Conservation (phyloP, 2,888 invertebrate genomes). For the Hydraecia micacea region DNA sequence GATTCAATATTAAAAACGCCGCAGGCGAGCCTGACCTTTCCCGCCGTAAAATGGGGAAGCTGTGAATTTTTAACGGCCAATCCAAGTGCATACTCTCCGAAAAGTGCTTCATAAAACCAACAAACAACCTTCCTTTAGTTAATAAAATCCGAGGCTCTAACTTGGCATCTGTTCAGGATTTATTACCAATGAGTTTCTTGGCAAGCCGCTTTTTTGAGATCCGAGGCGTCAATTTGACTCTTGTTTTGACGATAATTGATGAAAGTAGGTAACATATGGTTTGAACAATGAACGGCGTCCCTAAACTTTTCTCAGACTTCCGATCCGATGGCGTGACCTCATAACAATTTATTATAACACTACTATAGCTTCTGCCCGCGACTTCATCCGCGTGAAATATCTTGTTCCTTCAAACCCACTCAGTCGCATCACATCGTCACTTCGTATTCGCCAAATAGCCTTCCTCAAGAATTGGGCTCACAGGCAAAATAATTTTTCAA, state of each 20-base stretch:
- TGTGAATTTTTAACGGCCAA: slow-evolving; percentile 19
- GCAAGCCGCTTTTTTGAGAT: neutral
- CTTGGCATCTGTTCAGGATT: slow-evolving; percentile 9
- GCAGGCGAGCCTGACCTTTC: neutral
- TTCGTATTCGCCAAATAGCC: too few species aligned
- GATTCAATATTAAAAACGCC: slow-evolving; percentile 14
- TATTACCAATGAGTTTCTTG: slow-evolving; percentile 14
- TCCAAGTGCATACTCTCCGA: slow-evolving; percentile 5
- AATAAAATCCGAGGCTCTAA: slow-evolving; percentile 28
- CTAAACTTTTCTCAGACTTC: slow-evolving; percentile 68
- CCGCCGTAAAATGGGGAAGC: slow-evolving; percentile 5
- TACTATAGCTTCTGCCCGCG: too few species aligned
- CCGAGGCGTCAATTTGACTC: neutral
- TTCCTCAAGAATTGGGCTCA: too few species aligned
- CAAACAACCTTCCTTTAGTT: neutral
- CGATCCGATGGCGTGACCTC: slow-evolving; percentile 74
- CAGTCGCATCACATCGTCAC: too few species aligned
- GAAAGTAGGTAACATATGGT: neutral
- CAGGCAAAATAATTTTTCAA: too few species aligned
- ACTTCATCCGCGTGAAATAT: too few species aligned
- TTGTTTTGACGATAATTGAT: neutral
- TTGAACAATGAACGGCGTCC: slow-evolving; percentile 59
- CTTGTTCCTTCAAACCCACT: too few species aligned
- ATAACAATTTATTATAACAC: too few species aligned
- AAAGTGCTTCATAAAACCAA: slow-evolving; percentile 35